phyloP scores from a whole-genome alignment of 2,888 invertebrate species.

The Dryomyza anilis region DNA sequence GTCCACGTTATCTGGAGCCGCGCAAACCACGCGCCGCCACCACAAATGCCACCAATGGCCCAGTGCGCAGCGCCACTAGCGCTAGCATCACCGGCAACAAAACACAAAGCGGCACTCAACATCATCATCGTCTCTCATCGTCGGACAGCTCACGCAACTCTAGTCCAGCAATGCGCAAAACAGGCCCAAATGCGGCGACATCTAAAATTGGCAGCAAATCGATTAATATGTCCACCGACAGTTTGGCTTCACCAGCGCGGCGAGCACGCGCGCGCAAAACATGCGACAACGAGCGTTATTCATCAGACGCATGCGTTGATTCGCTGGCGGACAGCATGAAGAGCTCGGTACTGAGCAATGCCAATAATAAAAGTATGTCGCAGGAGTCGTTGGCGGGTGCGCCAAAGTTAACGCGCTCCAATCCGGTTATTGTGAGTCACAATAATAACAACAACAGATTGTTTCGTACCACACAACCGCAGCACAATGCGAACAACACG shows the following conservation, averaged over 20 bases:
- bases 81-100: constrained; percentile 52
- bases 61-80: constrained; percentile 56
- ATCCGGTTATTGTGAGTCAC: constrained; percentile 49
- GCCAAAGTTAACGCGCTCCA: constrained; percentile 49
- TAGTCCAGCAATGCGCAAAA: constrained; percentile 51
- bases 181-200: constrained; percentile 36
- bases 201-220: constrained; percentile 53
- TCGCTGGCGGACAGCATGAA: constrained; percentile 61
- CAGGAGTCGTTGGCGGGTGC: constrained; percentile 55
- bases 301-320: constrained; percentile 53
- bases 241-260: constrained; percentile 53
- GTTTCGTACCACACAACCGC: background rate
- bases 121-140: constrained; percentile 58
- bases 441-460: constrained; percentile 30
- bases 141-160: constrained; percentile 60
- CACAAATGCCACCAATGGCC: constrained; percentile 38
- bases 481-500: too few relatives aligned
- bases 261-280: constrained; percentile 41
- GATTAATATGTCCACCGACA: constrained; percentile 59
- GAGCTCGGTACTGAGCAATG: constrained; percentile 59
- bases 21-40: constrained; percentile 50
- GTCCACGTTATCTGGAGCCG: constrained; percentile 71
- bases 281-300: constrained; percentile 43
- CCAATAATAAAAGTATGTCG: constrained; percentile 60
- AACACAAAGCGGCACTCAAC: too few relatives aligned